Evolutionary conservation across 2,797 vertebrate species (phyloP), one percentile per base, ranked within the genome.

Genomic region (Rousettus madagascariensis): DNA sequence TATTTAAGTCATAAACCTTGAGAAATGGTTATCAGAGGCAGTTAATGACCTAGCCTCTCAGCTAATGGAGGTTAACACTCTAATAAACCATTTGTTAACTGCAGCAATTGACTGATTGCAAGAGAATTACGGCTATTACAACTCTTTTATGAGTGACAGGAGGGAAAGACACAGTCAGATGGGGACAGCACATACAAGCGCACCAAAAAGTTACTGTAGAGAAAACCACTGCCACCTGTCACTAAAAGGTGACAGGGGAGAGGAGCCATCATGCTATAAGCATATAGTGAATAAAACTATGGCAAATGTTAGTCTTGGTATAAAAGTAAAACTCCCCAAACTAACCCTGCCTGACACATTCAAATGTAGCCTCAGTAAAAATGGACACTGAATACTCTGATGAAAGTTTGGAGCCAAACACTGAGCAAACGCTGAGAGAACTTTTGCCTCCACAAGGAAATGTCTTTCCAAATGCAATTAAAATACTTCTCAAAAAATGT

Each of bases 51-150:
- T 96, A 96, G 83, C 91, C 61, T 96, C 61, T 96, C 53, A 63
- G 91, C 97, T 98, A 98, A 97, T 96, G 86, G 94, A 97, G 91
- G 96, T 97, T 97, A 98, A 98, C 94, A 96, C 66, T 92, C 77
- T 96, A 97, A 98, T 98, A 98, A 98, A 96, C 94, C 94, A 97
- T 96, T 97, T 96, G 96, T 97, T 97, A 98, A 97, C 78, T 87
- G 88, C 80, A 95, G 91, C 92, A 97, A 98, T 95, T 97, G 97
- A 96, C 83, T 93, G 97, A 85, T 26, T 97, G 59, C 79, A 55
- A 97, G 66, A 97, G 98, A 97, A 98, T 97, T 96, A 97, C 15
- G 41, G 92, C 92, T 92, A 91, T 96, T 95, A 92, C 92, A 96
- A 94, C 28, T 97, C 61, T 93, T 97, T 98, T 94, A 98, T 96